Base-by-base conservation (phyloP, 2,888 invertebrate species). In the Pristionchus japonicus region DNA sequence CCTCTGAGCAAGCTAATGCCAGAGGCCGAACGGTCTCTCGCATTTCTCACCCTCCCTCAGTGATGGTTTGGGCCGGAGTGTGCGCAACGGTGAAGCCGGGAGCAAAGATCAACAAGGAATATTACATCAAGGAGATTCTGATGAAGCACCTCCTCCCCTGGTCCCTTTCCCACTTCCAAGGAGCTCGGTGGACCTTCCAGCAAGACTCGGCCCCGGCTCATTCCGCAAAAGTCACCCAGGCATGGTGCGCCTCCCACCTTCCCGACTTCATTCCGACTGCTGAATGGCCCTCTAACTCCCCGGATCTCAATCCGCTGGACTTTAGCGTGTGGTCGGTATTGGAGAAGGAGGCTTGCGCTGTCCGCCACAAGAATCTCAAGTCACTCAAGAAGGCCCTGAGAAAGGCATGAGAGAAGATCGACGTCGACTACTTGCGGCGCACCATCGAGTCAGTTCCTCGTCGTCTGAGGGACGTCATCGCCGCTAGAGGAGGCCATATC, bases 61-160 rank as follows among this genome's bases (percentile, higher is more conserved):
- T 82, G 15, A 88, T 88, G 88, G 88, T 88, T 77, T 90, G 86
- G 34, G 88, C 40, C 13, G 89, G 57, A 3, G 52, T 90, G 0
- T 88, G 87, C n/a, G 1, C 87, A 1, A 67, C 64, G 43, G 88
- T 88, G 1, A 89, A 90, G 64, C 31, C 27, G 0, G 80, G 88
- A 37, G 88, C 67, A n/a, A 89, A 90, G 64, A 86, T 88, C 52
- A 88, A 90, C 70, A 37, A 86, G 47, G 85, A 86, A n/a, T 49
- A 57, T 70, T 89, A 90, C 87, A 57, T 89, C 31, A 70, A 40
- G 13, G n/a, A 83, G 17, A 89, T 90, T 80, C 84, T 90, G 23
- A 40, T 89, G 82, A 43, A 31, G 34, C 43, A 7, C 0, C 67
- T 88, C 2, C 83, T 88, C 7, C 88, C 88, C 27, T 88, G 88